Conservation (phyloP, 2,888 invertebrate genomes). For the Geophilus truncorum region DNA sequence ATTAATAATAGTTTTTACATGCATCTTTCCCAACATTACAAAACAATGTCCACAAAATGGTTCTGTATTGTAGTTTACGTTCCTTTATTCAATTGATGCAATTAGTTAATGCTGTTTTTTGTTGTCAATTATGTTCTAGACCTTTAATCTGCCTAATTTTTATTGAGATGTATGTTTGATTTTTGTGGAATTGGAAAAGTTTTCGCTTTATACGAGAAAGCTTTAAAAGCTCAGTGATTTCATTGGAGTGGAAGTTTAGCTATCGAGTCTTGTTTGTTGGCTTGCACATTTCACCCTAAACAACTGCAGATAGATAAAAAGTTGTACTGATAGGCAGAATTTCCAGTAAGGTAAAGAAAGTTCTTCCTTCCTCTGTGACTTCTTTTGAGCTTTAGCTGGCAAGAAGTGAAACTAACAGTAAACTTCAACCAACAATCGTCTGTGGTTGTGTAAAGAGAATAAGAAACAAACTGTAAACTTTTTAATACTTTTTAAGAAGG, state of each 20-base stretch:
- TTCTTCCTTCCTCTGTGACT: not conserved
- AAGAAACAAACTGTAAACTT: no score
- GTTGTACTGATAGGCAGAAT: not conserved
- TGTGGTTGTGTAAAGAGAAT: no score
- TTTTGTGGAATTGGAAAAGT: not conserved
- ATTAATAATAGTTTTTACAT: no score
- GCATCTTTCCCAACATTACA: no score
- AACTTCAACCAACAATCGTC: not conserved
- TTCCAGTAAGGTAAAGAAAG: not conserved
- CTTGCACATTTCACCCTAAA: not conserved
- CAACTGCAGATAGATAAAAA: not conserved
- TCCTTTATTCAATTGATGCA: no score
- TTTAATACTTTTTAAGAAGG: no score
- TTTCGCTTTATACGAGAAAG: not conserved
- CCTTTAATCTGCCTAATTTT: not conserved
- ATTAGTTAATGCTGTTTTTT: no score
- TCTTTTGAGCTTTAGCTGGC: not conserved
- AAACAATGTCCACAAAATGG: no score
- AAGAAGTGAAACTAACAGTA: not conserved
- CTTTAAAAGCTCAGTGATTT: not conserved
- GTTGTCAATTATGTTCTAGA: not conserved
- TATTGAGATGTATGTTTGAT: not conserved
- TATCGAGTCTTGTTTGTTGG: not conserved
- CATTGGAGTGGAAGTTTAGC: not conserved
- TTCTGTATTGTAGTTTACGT: no score